Evolutionary conservation across 2,113 vertebrate genomes (phyloP).

Genomic region (Phrynocephalus versicolor): DNA sequence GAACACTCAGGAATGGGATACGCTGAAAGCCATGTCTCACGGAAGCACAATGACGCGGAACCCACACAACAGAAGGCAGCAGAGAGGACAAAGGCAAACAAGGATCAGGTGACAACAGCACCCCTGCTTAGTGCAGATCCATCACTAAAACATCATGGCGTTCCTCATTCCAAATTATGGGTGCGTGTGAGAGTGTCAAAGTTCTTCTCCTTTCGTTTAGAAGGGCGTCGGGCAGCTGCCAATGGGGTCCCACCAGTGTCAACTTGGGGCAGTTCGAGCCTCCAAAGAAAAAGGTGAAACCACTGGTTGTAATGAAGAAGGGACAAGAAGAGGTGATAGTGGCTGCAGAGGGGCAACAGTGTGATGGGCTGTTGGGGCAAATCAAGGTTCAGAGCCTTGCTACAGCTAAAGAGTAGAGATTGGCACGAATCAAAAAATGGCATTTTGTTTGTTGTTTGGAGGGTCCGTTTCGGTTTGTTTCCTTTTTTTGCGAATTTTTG

Average conservation of each 20-base stretch:
- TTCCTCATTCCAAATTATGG: slow-evolving; percentile 71
- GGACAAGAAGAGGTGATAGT: no score
- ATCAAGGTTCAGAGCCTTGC: neutral
- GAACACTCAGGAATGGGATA: slow-evolving; percentile 57
- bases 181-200: slow-evolving; percentile 42
- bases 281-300: slow-evolving; percentile 50
- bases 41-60: slow-evolving; percentile 62
- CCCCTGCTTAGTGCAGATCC: slow-evolving; percentile 49
- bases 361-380: no score
- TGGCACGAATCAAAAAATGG: no score
- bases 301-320: neutral
- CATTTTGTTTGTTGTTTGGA: no score
- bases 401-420: no score
- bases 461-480: no score
- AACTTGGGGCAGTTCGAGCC: slow-evolving; percentile 5
- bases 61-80: slow-evolving; percentile 54
- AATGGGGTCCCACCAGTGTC: neutral
- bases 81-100: slow-evolving; percentile 22
- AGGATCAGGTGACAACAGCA: slow-evolving; percentile 25
- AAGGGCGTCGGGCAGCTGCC: neutral
- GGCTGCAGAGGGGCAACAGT: no score
- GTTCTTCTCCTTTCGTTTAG: slow-evolving; percentile 48
- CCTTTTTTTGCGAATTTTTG: no score
- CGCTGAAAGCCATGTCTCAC: slow-evolving; percentile 67
- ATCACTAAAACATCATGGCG: slow-evolving; percentile 68